These are phyloP conservation scores for Sminthopsis crassicaudata DNA, from an alignment of 2,113 vertebrate species.

Conservation along the genomic window DNA sequence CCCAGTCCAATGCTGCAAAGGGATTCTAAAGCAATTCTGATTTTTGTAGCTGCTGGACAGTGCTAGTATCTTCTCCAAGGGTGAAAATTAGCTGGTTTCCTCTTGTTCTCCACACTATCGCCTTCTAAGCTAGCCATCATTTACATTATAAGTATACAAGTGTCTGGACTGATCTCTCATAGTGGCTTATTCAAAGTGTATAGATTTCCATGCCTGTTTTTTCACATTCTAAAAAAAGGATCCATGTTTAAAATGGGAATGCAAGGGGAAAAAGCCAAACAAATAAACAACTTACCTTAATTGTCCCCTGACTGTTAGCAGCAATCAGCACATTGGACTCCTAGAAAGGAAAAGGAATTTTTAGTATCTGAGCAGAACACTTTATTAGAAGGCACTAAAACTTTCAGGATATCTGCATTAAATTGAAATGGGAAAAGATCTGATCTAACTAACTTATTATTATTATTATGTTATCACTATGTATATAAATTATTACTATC, in stretches of 20 bases:
- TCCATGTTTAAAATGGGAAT: slow-evolving; percentile 65
- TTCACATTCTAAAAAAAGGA: slow-evolving; percentile 54
- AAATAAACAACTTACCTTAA: slow-evolving; percentile 92
- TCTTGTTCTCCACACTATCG: neutral
- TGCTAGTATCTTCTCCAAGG: slow-evolving; percentile 1
- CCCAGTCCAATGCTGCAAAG: neutral
- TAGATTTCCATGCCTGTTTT: slow-evolving; percentile 52
- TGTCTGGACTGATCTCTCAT: slow-evolving; percentile 51
- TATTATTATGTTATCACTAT: neutral
- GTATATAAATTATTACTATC: neutral
- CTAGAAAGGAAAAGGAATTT: slow-evolving; percentile 85
- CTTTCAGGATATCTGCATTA: neutral
- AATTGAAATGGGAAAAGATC: slow-evolving; percentile 42
- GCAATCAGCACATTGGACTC: slow-evolving; percentile 99
- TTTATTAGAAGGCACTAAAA: rapidly evolving
- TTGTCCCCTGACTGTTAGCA: slow-evolving; percentile 99
- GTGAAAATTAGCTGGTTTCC: neutral
- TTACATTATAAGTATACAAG: slow-evolving; percentile 49
- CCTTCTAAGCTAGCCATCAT: neutral
- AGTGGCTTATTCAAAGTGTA: slow-evolving; percentile 50
- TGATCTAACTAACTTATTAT: neutral
- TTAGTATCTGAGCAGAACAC: slow-evolving; percentile 59
- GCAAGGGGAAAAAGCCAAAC: neutral
- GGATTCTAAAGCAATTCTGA: neutral
- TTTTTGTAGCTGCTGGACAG: rapidly evolving